Evolutionary conservation across 2,113 vertebrate species (phyloP).

Genomic region (Callaeas wilsoni): DNA sequence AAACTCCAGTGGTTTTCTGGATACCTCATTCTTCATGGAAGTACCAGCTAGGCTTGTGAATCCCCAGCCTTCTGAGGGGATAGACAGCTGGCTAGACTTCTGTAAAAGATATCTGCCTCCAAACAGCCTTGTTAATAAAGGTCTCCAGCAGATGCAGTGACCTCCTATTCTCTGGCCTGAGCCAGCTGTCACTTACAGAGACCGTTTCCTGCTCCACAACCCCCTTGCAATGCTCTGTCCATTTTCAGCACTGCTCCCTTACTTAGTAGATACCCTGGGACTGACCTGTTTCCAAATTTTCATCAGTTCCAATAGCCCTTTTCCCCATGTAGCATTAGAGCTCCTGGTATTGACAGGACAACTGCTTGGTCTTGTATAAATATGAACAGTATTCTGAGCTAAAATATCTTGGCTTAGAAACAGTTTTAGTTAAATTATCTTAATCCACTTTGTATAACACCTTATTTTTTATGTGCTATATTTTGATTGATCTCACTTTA

Average conservation of each 20-base stretch:
- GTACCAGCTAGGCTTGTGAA: neutral
- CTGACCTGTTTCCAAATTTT: neutral
- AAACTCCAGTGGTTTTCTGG: neutral
- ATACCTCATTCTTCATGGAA: neutral
- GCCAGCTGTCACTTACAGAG: neutral
- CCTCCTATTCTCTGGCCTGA: neutral
- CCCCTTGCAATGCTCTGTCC: neutral
- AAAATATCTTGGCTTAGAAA: neutral
- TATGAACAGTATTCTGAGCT: neutral
- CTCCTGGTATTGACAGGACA: neutral
- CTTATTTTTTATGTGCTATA: neutral
- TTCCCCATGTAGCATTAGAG: neutral
- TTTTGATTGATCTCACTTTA: neutral
- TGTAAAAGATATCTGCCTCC: neutral
- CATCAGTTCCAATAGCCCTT: neutral
- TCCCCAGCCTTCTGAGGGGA: neutral
- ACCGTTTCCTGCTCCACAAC: fast-evolving
- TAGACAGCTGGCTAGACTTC: neutral
- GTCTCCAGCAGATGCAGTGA: neutral
- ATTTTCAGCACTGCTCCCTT: neutral
- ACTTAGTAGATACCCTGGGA: neutral
- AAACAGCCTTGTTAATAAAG: neutral
- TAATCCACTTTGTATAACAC: neutral
- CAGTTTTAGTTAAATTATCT: neutral
- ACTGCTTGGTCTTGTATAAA: neutral